A percentile compares a stretch with the other conserved stretches of the same genome.
These are phyloP conservation scores for Amphimallon solstitiale DNA, from an alignment of 2,888 invertebrate species.

Conservation along the genomic window DNA sequence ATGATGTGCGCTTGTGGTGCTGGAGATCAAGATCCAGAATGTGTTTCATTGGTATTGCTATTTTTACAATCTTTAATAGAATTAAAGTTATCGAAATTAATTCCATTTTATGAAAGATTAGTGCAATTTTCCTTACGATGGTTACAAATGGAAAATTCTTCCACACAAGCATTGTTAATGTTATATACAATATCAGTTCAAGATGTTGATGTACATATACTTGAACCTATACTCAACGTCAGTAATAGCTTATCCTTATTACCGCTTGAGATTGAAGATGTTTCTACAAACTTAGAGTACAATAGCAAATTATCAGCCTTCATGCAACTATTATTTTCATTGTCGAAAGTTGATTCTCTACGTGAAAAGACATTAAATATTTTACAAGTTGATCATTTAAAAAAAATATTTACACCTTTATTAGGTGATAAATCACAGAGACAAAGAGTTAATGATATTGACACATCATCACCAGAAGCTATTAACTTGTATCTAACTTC, in stretches of 20 bases:
- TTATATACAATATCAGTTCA: slow-evolving; percentile 60
- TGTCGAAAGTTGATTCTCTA: slow-evolving; percentile 58
- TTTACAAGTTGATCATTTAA: slow-evolving; percentile 60
- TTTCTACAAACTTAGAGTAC: slow-evolving; percentile 49
- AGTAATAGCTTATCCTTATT: slow-evolving; percentile 61
- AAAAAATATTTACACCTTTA: slow-evolving; percentile 61
- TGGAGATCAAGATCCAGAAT: slow-evolving; percentile 61
- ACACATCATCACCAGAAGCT: slow-evolving; percentile 58
- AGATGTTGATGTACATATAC: slow-evolving; percentile 46
- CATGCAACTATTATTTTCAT: slow-evolving; percentile 64
- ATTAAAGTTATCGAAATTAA: slow-evolving; percentile 60
- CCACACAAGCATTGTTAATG: slow-evolving; percentile 62
- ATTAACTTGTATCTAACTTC: slow-evolving; percentile 65
- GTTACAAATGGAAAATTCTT: slow-evolving; percentile 63
- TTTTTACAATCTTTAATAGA: slow-evolving; percentile 65
- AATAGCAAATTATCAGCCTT: slow-evolving; percentile 62
- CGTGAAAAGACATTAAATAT: slow-evolving; percentile 59
- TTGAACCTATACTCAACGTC: slow-evolving; percentile 53
- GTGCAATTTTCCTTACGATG: slow-evolving; percentile 64
- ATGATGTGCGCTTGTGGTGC: slow-evolving; percentile 47
- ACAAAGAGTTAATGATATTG: slow-evolving; percentile 48
- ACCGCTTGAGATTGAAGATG: slow-evolving; percentile 56
- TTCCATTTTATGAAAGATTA: slow-evolving; percentile 60
- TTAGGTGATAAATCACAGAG: slow-evolving; percentile 53
- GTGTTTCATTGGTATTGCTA: slow-evolving; percentile 64